Conservation (phyloP, 1,140 invertebrate genomes). For the Drosophila guanche region DNA sequence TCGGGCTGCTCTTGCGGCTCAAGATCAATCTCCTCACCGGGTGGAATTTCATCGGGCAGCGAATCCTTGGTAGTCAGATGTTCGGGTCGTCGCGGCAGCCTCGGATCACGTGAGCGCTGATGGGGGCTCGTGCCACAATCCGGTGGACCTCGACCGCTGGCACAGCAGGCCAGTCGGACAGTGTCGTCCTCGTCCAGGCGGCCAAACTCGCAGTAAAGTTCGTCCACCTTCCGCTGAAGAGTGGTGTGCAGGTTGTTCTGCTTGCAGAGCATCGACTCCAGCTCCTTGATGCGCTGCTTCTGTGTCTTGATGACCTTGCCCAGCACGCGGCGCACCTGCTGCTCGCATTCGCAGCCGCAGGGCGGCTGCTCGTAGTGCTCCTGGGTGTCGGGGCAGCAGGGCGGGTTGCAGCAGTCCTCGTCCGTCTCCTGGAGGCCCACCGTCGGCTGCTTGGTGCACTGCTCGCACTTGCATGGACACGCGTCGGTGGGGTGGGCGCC, state of each 20-base stretch:
- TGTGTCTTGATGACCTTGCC: slow-evolving; percentile 46
- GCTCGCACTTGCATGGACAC: slow-evolving; percentile 43
- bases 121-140: slow-evolving; percentile 3
- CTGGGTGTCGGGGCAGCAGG: slow-evolving; percentile 1
- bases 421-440: neutral
- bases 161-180: slow-evolving; percentile 5
- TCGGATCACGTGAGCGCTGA: too few relatives aligned
- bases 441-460: slow-evolving; percentile 22
- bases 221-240: slow-evolving; percentile 50
- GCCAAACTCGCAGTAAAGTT: slow-evolving; percentile 56
- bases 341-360: slow-evolving; percentile 38
- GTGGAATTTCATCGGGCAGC: too few relatives aligned
- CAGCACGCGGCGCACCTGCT: slow-evolving; percentile 29
- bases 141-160: slow-evolving; percentile 2
- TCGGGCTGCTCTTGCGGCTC: too few relatives aligned
- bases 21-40: too few relatives aligned
- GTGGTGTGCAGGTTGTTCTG: slow-evolving; percentile 39
- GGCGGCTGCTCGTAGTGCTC: slow-evolving; percentile 28
- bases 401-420: slow-evolving; percentile 4
- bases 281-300: slow-evolving; percentile 35
- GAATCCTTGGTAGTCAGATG: too few relatives aligned
- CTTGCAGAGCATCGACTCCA: slow-evolving; percentile 45
- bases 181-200: slow-evolving; percentile 17
- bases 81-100: too few relatives aligned
- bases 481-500: slow-evolving; percentile 24